A percentile compares a stretch with the other conserved stretches of the same genome.
phyloP scores from a whole-genome alignment of 2,888 invertebrate genomes.

The Polylopha cassiicola region DNA sequence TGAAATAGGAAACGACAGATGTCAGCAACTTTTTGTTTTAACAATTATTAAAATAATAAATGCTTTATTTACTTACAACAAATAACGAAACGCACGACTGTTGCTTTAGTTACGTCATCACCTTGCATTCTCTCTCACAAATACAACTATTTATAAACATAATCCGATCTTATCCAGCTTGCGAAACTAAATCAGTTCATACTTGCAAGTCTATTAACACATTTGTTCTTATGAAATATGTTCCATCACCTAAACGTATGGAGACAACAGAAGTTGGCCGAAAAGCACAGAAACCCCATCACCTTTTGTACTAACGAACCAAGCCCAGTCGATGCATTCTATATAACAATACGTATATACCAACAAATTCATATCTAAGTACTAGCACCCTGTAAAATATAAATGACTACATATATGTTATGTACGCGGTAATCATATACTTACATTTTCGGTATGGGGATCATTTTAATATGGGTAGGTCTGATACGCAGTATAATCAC shows the following conservation, averaged over 20 bases:
- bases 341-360: conserved; percentile 21
- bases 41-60: conserved; percentile 35
- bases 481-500: too few species aligned
- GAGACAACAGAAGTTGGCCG: too few species aligned
- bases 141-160: background rate
- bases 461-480: too few species aligned
- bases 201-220: too few species aligned
- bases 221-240: too few species aligned
- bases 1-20: conserved; percentile 39
- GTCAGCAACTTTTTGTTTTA: conserved; percentile 34
- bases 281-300: too few species aligned
- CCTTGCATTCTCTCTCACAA: background rate
- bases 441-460: too few species aligned
- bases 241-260: too few species aligned
- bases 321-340: conserved; percentile 45
- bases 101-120: conserved; percentile 19
- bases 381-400: conserved; percentile 68
- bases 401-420: conserved; percentile 52
- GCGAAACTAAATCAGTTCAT: background rate
- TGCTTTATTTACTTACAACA: conserved; percentile 34
- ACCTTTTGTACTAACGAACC: conserved; percentile 11
- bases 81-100: conserved; percentile 40
- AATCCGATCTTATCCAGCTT: conserved; percentile 1
- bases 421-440: conserved; percentile 46
- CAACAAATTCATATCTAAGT: conserved; percentile 41